phyloP scores from a whole-genome alignment of 2,797 vertebrate genomes.

The Amblyraja radiata region DNA sequence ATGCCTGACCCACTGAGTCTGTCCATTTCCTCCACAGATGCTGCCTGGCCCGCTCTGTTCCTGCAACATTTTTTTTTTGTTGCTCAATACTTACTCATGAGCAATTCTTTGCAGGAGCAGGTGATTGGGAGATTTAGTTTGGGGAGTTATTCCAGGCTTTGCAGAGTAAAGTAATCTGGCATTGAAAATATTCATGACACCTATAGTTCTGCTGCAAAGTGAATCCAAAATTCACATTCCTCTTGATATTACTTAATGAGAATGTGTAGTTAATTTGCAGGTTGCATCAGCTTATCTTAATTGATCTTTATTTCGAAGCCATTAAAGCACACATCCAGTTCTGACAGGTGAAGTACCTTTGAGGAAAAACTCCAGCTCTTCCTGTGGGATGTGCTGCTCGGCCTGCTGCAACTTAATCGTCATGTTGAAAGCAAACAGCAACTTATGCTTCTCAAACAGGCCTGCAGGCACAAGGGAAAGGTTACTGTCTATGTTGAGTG shows the following conservation, averaged over 20 bases:
- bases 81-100: too few species aligned
- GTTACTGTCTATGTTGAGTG: too few species aligned
- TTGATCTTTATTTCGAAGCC: neutral
- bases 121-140: too few species aligned
- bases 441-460: slow-evolving; percentile 88
- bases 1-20: too few species aligned
- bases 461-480: slow-evolving; percentile 55
- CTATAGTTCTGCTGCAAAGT: neutral
- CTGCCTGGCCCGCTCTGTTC: too few species aligned
- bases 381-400: slow-evolving; percentile 72
- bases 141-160: too few species aligned
- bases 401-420: slow-evolving; percentile 88
- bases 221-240: neutral
- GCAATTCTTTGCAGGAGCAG: too few species aligned
- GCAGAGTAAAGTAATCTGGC: too few species aligned
- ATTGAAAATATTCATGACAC: neutral
- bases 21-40: too few species aligned
- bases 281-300: neutral
- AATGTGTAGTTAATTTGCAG: neutral
- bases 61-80: too few species aligned
- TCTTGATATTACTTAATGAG: neutral
- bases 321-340: neutral
- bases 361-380: slow-evolving; percentile 88
- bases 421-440: slow-evolving; percentile 91
- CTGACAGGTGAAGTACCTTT: slow-evolving; percentile 67